These are phyloP conservation scores for Zaprionus ghesquierei DNA, from an alignment of 1,140 invertebrate species.

Conservation along the genomic window DNA sequence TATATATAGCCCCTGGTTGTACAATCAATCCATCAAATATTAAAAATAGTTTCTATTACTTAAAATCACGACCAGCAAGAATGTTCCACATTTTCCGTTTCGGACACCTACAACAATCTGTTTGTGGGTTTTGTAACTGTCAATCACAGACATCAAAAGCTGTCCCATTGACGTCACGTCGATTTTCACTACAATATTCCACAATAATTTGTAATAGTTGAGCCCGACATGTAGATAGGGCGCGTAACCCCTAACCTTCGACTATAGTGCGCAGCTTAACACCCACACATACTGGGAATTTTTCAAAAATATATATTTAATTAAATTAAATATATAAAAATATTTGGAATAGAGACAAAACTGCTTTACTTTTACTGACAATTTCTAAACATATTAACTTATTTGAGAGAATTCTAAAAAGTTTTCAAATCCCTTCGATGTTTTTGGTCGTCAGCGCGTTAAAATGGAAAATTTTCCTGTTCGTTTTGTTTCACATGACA, in stretches of 20 bases:
- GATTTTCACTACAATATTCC: constrained; percentile 2
- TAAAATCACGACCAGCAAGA: background rate
- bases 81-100: constrained; percentile 1
- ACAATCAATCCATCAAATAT: background rate
- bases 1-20: background rate
- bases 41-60: background rate
- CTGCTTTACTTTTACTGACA: background rate
- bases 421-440: background rate
- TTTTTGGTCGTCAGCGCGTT: background rate
- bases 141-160: constrained; percentile 32
- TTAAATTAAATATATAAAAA: background rate
- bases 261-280: constrained; percentile 13
- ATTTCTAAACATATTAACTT: background rate
- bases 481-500: constrained; percentile 3
- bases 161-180: constrained; percentile 37
- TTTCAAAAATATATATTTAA: background rate
- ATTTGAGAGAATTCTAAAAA: too few species aligned
- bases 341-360: background rate
- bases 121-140: background rate
- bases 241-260: constrained; percentile 1
- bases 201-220: constrained; percentile 35
- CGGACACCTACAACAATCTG: constrained; percentile 22
- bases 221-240: constrained; percentile 10
- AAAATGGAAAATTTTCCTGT: constrained; percentile 21
- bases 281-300: background rate